Conservation (phyloP, 2,113 vertebrate species). For the Rhadina sibilatrix region DNA sequence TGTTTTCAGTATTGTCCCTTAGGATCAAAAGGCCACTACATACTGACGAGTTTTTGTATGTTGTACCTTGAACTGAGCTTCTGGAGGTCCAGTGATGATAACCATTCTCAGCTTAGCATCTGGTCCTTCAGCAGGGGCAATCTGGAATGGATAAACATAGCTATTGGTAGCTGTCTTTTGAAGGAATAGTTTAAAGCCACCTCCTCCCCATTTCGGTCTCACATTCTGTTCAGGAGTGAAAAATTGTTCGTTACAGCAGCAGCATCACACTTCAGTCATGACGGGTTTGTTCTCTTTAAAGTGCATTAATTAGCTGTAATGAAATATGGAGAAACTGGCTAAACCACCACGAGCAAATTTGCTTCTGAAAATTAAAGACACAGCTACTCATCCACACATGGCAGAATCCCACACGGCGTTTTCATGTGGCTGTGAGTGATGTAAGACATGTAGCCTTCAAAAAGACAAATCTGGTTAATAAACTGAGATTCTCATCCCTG, state of each 20-base stretch:
- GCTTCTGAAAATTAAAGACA: slow-evolving; percentile 20
- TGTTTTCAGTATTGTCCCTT: neutral
- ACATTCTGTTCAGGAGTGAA: slow-evolving; percentile 53
- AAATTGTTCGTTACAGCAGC: neutral
- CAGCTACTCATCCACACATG: neutral
- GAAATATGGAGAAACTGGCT: neutral
- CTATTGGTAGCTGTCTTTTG: slow-evolving; percentile 28
- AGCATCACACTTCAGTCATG: slow-evolving; percentile 28
- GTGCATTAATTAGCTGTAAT: slow-evolving; percentile 12
- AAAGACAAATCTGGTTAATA: neutral
- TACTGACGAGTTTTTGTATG: neutral
- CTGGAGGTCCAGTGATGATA: slow-evolving; percentile 93
- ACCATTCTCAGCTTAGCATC: slow-evolving; percentile 96
- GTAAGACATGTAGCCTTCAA: neutral
- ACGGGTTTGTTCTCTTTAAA: neutral
- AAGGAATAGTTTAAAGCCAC: slow-evolving; percentile 25
- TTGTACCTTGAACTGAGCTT: slow-evolving; percentile 97
- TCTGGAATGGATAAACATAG: slow-evolving; percentile 77
- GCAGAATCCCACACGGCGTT: neutral
- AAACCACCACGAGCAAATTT: neutral
- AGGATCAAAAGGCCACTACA: neutral
- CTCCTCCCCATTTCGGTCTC: slow-evolving; percentile 16
- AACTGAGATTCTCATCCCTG: neutral
- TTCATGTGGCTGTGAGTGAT: neutral
- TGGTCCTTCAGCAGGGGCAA: slow-evolving; percentile 92